Base-by-base conservation (phyloP, 2,888 invertebrate genomes). In the Palloptera scutellata region DNA sequence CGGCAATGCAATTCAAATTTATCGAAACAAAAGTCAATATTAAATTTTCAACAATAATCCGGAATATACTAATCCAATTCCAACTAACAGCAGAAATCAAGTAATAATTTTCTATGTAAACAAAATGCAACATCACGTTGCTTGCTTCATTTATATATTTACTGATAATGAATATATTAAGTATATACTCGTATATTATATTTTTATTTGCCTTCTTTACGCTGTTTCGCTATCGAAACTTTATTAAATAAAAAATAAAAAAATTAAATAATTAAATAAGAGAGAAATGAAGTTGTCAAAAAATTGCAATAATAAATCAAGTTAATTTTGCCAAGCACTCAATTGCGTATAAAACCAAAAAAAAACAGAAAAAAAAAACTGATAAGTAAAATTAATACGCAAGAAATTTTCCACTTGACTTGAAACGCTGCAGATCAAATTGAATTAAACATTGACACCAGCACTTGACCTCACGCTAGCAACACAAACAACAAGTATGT, bases 381-480 rank as follows among this genome's bases (percentile, higher is more conserved):
- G n/a, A 15, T n/a, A 52, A n/a, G 52, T 15, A 1, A 15, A 10
- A 10, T 3, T 10, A n/a, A 52, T 12, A 3, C 19, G 4, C 15
- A 4, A 53, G 19, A n/a, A 19, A 11, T 6, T 19, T 53, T n/a
- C 53, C 53, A 53, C 53, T 53, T 53, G 20, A 53, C 53, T 15
- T n/a, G 17, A 19, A 8, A 15, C 11, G 53, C 3, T 19, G 53
- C 19, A 53, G 12, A 19, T 48, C 12, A 48, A 48, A 48, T 48
- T 48, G 15, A 48, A 48, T 30, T 30, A 30, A 48, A n/a, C 42
- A 58, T 60, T 60, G 60, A 48, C 60, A 60, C 60, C 60, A 48
- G 12, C 60, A 60, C 60, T 60, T 60, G 60, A 60, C 60, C 60
- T 48, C 19, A 40, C 3, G 40, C 30, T 20, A 19, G 6, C 30